A percentile compares a stretch with the other conserved stretches of the same genome.
These are phyloP conservation scores for Tautogolabrus adspersus DNA, from an alignment of 2,113 vertebrate genomes.

Conservation along the genomic window DNA sequence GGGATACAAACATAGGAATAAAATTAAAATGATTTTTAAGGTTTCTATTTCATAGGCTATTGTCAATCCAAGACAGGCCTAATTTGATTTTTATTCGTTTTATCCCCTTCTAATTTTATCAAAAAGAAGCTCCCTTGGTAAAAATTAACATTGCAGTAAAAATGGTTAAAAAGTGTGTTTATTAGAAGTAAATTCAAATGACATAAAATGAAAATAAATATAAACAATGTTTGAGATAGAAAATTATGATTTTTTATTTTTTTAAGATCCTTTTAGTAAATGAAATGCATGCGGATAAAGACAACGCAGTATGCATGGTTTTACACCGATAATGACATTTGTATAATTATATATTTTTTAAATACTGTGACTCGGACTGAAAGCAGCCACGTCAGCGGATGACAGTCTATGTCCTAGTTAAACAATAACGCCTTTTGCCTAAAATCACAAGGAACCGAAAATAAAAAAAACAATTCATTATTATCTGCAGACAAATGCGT, in stretches of 20 bases:
- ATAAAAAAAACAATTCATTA: background rate
- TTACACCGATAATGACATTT: too few relatives aligned
- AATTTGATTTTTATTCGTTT: background rate
- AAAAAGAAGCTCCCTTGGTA: too few relatives aligned
- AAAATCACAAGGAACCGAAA: constrained; percentile 16
- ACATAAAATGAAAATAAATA: too few relatives aligned
- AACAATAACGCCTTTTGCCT: constrained; percentile 1
- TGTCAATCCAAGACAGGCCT: background rate
- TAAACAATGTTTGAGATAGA: too few relatives aligned
- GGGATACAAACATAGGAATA: background rate
- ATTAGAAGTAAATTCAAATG: too few relatives aligned
- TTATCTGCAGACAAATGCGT: constrained; percentile 6
- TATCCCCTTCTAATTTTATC: background rate
- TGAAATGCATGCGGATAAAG: too few relatives aligned
- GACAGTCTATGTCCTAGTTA: background rate
- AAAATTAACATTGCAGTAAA: too few relatives aligned
- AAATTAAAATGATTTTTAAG: too few relatives aligned
- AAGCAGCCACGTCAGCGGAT: constrained; percentile 37
- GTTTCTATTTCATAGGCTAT: background rate
- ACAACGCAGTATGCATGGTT: background rate
- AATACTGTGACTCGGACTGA: background rate
- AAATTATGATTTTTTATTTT: too few relatives aligned
- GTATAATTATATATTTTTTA: background rate
- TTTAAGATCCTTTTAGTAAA: too few relatives aligned
- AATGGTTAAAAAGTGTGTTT: too few relatives aligned